phyloP scores from a whole-genome alignment of 35 echinoderm and acorn worm genomes.

The Apostichopus californicus region DNA sequence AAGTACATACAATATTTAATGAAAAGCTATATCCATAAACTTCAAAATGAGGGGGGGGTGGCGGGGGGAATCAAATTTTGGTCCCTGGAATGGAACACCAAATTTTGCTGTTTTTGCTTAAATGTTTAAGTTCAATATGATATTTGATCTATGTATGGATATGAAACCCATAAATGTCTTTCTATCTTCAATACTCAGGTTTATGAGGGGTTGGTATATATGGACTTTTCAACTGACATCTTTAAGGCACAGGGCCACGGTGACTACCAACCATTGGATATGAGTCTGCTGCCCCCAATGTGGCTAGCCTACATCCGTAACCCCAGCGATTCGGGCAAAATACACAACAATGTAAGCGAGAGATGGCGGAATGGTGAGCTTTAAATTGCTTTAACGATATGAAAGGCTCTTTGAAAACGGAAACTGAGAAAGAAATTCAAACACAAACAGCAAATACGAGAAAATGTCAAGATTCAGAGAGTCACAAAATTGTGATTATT shows the following conservation, averaged over 20 bases:
- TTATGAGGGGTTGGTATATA: conserved; percentile 80
- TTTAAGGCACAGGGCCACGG: conserved; percentile 72
- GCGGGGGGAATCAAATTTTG: too few relatives aligned
- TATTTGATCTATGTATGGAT: neutral
- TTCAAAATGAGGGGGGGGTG: too few relatives aligned
- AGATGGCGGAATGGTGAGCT: conserved; percentile 59
- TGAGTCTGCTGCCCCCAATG: conserved; percentile 62
- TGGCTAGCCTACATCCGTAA: conserved; percentile 86
- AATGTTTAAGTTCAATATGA: neutral
- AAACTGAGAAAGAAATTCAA: too few relatives aligned
- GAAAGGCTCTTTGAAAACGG: too few relatives aligned
- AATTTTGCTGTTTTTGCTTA: too few relatives aligned
- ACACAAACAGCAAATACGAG: too few relatives aligned
- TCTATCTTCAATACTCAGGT: conserved; percentile 29
- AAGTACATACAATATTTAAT: too few relatives aligned
- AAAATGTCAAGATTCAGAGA: too few relatives aligned
- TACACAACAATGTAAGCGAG: conserved; percentile 74
- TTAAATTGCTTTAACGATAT: too few relatives aligned
- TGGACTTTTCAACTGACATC: conserved; percentile 68
- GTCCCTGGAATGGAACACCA: too few relatives aligned
- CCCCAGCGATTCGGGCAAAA: conserved; percentile 86
- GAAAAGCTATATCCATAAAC: too few relatives aligned
- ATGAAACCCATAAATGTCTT: neutral
- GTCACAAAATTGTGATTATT: too few relatives aligned
- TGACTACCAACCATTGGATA: conserved; percentile 61